These are phyloP conservation scores for Drosophila dunni DNA, from an alignment of 1,140 invertebrate species.

Conservation along the genomic window DNA sequence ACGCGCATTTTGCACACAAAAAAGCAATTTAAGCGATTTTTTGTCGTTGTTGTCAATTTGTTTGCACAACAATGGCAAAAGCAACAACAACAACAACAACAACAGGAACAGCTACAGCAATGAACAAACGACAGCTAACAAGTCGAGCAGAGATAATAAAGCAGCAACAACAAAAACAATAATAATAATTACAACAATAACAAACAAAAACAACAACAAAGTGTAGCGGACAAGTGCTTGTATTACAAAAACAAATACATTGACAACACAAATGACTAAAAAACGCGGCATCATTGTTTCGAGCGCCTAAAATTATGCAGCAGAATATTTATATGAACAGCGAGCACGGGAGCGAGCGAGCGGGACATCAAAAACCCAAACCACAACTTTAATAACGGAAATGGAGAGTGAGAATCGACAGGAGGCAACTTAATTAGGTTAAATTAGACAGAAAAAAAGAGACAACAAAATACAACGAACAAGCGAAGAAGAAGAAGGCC, in stretches of 20 bases:
- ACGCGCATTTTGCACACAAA: constrained; percentile 10
- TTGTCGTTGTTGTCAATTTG: constrained; percentile 30
- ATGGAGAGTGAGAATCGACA: constrained; percentile 3
- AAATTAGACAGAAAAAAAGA: constrained; percentile 57
- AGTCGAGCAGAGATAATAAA: constrained; percentile 72
- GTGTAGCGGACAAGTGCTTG: constrained; percentile 28
- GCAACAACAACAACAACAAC: constrained; percentile 50
- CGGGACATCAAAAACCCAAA: constrained; percentile 30
- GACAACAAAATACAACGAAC: not conserved
- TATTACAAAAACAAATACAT: constrained; percentile 57
- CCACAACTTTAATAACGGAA: constrained; percentile 18
- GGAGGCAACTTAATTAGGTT: constrained; percentile 68
- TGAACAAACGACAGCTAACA: constrained; percentile 48
- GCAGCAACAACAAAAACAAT: constrained; percentile 34
- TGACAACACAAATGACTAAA: constrained; percentile 3
- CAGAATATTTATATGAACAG: constrained; percentile 40
- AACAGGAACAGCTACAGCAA: constrained; percentile 21
- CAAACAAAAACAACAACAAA: constrained; percentile 25
- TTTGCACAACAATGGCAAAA: constrained; percentile 55
- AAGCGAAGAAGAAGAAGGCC: not conserved
- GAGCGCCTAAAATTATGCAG: constrained; percentile 61
- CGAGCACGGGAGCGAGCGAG: constrained; percentile 5
- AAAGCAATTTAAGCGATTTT: constrained; percentile 30
- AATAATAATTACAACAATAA: constrained; percentile 33
- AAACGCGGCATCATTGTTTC: constrained; percentile 42